These are phyloP conservation scores for Anoura caudifer DNA, from an alignment of 2,113 vertebrate genomes.

Conservation along the genomic window DNA sequence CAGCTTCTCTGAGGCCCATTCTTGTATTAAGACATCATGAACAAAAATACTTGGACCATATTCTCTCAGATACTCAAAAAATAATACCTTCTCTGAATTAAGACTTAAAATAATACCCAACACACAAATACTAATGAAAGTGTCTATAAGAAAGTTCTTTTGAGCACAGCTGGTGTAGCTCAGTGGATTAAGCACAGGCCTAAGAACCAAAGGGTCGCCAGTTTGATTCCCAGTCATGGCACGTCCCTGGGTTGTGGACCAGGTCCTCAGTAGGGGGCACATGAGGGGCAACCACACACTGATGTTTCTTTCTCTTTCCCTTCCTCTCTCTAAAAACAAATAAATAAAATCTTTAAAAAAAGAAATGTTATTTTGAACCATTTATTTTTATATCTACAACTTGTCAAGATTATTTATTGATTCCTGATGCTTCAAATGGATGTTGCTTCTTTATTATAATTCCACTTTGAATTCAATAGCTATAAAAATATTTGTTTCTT, in stretches of 20 bases:
- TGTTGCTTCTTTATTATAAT: neutral
- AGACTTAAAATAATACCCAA: neutral
- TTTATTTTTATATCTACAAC: neutral
- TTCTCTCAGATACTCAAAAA: neutral
- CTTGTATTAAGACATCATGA: conserved; percentile 23
- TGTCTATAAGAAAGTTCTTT: neutral
- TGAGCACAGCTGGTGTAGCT: too few species aligned
- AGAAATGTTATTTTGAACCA: neutral
- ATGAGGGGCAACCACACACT: too few species aligned
- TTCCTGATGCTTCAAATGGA: neutral
- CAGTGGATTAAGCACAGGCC: too few species aligned
- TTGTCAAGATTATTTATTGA: neutral
- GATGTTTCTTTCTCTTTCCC: too few species aligned
- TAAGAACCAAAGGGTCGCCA: too few species aligned
- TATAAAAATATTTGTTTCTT: neutral
- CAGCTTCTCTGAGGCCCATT: neutral
- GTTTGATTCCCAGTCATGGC: too few species aligned
- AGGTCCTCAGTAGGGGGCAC: too few species aligned
- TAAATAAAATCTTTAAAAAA: too few species aligned
- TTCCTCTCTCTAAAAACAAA: too few species aligned
- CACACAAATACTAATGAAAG: neutral
- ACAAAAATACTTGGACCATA: neutral
- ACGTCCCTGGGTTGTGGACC: too few species aligned
- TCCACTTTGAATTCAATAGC: neutral
- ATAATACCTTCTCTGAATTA: neutral